Evolutionary conservation across 2,797 vertebrate genomes (phyloP).

Genomic region (Anguilla megastoma): DNA sequence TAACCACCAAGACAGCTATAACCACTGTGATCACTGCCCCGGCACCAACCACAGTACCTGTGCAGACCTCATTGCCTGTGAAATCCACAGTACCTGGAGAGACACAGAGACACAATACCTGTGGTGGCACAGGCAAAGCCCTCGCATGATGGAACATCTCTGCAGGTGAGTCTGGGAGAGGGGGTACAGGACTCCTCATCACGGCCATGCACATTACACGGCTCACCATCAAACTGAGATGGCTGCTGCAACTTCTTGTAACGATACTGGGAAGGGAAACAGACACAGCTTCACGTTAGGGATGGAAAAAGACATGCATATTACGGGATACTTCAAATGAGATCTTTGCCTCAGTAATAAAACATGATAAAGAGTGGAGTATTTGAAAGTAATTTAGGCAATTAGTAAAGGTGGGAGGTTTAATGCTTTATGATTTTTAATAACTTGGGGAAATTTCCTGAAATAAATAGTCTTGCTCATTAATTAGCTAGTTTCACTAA

Average conservation of each 20-base stretch:
- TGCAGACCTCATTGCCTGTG: background rate
- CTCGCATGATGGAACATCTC: slow-evolving; percentile 76
- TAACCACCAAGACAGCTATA: background rate
- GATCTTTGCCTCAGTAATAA: too few species aligned
- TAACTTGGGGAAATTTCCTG: background rate
- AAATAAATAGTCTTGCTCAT: background rate
- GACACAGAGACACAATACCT: slow-evolving; percentile 66
- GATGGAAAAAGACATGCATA: slow-evolving; percentile 36
- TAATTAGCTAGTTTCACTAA: background rate
- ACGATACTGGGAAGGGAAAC: slow-evolving; percentile 74
- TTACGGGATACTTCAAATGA: too few species aligned
- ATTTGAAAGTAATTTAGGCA: too few species aligned
- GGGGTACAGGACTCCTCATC: slow-evolving; percentile 77
- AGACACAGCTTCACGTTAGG: slow-evolving; percentile 52
- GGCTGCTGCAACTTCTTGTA: slow-evolving; percentile 75
- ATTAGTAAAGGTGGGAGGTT: too few species aligned
- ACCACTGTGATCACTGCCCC: background rate
- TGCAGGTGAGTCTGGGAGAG: slow-evolving; percentile 69
- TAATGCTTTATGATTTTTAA: too few species aligned
- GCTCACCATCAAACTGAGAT: slow-evolving; percentile 83
- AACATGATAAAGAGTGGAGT: too few species aligned
- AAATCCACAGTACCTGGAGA: background rate
- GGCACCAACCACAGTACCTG: too few species aligned
- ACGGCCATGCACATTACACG: slow-evolving; percentile 70
- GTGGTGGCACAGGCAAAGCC: slow-evolving; percentile 84